Conservation (phyloP, 2,888 invertebrate genomes). For the Apotomis capreana region DNA sequence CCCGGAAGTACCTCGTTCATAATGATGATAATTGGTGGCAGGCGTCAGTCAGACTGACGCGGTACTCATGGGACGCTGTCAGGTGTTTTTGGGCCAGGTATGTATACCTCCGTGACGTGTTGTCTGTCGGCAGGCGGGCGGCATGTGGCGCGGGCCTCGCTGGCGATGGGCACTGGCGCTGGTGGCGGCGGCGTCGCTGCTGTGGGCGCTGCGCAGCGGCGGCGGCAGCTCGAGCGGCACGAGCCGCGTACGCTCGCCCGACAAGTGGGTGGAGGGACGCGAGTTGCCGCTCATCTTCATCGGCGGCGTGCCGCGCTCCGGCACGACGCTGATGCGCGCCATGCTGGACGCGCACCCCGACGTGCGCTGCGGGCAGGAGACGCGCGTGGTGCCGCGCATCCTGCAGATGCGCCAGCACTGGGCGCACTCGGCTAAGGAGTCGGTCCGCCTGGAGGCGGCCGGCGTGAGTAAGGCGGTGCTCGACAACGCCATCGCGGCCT, state of each 20-base stretch:
- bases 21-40: too few relatives aligned
- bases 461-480: conserved; percentile 96
- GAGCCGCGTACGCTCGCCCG: conserved; percentile 37
- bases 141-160: conserved; percentile 48
- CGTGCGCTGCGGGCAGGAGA: conserved; percentile 98
- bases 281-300: conserved; percentile 98
- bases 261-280: conserved; percentile 84
- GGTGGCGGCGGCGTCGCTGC: conserved; percentile 44
- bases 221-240: conserved; percentile 37
- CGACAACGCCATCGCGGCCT: conserved; percentile 97
- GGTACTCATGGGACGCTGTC: too few relatives aligned
- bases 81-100: too few relatives aligned
- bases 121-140: conserved; percentile 53
- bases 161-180: conserved; percentile 44
- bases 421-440: conserved; percentile 97
- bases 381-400: conserved; percentile 97
- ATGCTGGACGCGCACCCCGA: conserved; percentile 99
- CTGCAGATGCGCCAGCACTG: conserved; percentile 98
- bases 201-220: conserved; percentile 43
- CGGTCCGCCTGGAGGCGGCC: conserved; percentile 94
- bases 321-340: conserved; percentile 98
- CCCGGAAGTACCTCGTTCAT: too few relatives aligned
- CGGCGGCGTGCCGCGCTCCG: conserved; percentile 98
- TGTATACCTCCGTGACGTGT: conserved; percentile 42
- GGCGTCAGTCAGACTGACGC: too few relatives aligned